Evolutionary conservation across 1,140 invertebrate genomes (phyloP).

Genomic region (Hycleus phaleratus): DNA sequence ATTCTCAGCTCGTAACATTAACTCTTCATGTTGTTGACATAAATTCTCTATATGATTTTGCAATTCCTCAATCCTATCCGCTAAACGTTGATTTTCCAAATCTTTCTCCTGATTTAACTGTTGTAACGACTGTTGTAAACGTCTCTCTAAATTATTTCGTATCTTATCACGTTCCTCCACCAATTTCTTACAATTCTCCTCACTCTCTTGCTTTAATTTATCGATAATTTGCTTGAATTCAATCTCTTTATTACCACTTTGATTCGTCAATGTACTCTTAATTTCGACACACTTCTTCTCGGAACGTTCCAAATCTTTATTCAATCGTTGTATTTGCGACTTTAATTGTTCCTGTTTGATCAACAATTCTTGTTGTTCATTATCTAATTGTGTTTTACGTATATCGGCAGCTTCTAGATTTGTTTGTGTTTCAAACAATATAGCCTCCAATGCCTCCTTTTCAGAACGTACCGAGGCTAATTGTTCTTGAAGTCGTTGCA

Average conservation of each 20-base stretch:
- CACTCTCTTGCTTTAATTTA: conserved; percentile 62
- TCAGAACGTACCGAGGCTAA: conserved; percentile 65
- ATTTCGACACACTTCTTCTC: conserved; percentile 68
- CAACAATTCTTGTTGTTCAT: conserved; percentile 65
- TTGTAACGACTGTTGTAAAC: conserved; percentile 62
- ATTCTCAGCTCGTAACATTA: conserved; percentile 73
- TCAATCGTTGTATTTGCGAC: conserved; percentile 55
- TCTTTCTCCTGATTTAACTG: conserved; percentile 67
- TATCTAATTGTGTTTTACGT: conserved; percentile 62
- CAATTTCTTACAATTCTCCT: conserved; percentile 64
- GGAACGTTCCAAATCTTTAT: conserved; percentile 65
- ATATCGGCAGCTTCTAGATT: conserved; percentile 65
- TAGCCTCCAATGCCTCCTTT: conserved; percentile 73
- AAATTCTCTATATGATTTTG: conserved; percentile 68
- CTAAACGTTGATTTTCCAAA: conserved; percentile 60
- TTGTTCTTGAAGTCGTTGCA: conserved; percentile 66
- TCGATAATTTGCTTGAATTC: conserved; percentile 67
- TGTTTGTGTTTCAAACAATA: conserved; percentile 71
- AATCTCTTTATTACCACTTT: conserved; percentile 63
- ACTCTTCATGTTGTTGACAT: conserved; percentile 76
- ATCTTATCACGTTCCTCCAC: conserved; percentile 74
- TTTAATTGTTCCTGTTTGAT: conserved; percentile 70
- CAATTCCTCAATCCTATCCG: conserved; percentile 64
- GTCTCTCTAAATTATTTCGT: conserved; percentile 61
- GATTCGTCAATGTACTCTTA: conserved; percentile 60